Evolutionary conservation across 2,888 invertebrate species (phyloP).

Genomic region (Alviniconcha strummeri): DNA sequence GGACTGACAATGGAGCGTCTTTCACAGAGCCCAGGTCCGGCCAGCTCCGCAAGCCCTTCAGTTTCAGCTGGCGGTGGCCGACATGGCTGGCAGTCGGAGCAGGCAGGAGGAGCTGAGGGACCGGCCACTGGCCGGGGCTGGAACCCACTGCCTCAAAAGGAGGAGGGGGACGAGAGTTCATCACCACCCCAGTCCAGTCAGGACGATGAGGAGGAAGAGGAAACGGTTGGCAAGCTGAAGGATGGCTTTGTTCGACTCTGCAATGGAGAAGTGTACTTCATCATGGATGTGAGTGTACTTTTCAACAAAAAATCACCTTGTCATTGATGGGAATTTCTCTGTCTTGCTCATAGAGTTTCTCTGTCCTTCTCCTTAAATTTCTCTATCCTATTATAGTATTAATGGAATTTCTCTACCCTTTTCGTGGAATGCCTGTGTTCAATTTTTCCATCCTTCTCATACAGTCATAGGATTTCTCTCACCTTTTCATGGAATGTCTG

Average conservation of each 20-base stretch:
- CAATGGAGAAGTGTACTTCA: conserved; percentile 64
- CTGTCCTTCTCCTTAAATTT: no score
- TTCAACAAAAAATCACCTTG: neutral
- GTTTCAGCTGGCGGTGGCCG: neutral
- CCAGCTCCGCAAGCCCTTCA: neutral
- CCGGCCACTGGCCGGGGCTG: neutral
- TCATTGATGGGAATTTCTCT: neutral
- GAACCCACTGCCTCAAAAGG: neutral
- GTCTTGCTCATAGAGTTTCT: no score
- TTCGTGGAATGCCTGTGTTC: no score
- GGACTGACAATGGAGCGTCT: neutral
- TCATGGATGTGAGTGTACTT: conserved; percentile 49
- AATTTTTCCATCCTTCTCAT: no score
- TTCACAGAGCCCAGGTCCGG: conserved; percentile 18
- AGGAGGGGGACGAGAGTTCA: no score
- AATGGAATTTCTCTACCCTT: no score
- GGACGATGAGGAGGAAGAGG: conserved; percentile 33
- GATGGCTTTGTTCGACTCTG: conserved; percentile 41
- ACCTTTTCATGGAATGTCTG: no score
- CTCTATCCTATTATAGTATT: no score
- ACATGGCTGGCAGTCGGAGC: neutral
- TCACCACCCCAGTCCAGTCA: neutral
- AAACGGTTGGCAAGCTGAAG: conserved; percentile 28
- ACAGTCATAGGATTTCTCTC: no score
- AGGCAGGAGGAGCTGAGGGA: neutral